Base-by-base conservation (phyloP, 2,113 vertebrate species). In the Puffinus mauretanicus region DNA sequence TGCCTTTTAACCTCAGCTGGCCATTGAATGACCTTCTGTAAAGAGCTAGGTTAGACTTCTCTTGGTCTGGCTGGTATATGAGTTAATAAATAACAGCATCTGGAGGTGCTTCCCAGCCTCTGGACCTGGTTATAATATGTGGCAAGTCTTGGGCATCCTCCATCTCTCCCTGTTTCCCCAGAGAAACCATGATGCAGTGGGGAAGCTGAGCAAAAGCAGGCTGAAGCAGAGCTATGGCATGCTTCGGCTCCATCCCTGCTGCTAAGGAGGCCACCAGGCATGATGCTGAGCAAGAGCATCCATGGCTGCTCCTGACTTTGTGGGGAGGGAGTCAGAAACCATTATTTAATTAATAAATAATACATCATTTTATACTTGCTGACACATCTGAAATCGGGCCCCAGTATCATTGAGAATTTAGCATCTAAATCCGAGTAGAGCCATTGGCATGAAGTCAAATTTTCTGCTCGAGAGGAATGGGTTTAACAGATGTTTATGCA, bases 181-280 rank as follows among this genome's bases (percentile, higher is more conserved):
- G n/a, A 47, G 11, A 52, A 24, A 0, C 11, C 1, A 1, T 3
- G 16, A 6, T 24, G n/a, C 19, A 2, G 10, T 13, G 36, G 49
- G 46, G 51, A 52, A 64, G 29, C 36, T 3, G 73, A 27, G 62
- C n/a, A 27, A 6, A 18, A 19, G 8, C 26, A 18, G 44, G 49
- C 52, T n/a, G 71, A 18, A 25, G 76, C 27, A 25, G 47, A 25
- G 47, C 61, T 0, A 1, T 9, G 24, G 11, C 21, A 6, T 3
- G 26, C 6, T 70, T 14, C 2, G 2, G 42, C n/a, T 55, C 64
- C 29, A 10, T 26, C 51, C 38, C 57, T 62, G 65, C 52, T 42
- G 29, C 61, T 4, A 4, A 36, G 55, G 9, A 20, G 60, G 19
- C 9, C 16, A 15, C 10, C 10, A 7, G 5, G 34, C 21, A 10